These are phyloP conservation scores for Anser brachyrhynchus DNA, from an alignment of 2,113 vertebrate genomes.

Conservation along the genomic window DNA sequence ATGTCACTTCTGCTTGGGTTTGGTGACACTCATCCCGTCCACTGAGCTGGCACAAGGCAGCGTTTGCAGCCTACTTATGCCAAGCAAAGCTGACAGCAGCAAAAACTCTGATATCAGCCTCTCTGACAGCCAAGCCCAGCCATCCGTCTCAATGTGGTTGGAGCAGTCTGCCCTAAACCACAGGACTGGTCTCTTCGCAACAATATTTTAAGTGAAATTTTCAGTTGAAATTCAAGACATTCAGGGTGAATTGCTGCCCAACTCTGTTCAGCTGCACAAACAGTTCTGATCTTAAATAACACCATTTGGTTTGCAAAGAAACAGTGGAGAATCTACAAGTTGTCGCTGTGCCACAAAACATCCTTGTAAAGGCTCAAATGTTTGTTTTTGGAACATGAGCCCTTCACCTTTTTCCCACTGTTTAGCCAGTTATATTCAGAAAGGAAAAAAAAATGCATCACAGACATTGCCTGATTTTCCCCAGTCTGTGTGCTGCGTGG, in stretches of 20 bases:
- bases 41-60: not conserved
- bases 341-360: not conserved
- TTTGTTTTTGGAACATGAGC: not conserved
- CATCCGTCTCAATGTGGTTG: fast-evolving
- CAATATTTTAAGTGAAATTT: not conserved
- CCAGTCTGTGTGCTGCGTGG: not conserved
- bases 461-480: not conserved
- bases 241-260: not conserved
- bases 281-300: not conserved
- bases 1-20: not conserved
- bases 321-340: not conserved
- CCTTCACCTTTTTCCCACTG: not conserved
- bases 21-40: not conserved
- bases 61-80: not conserved
- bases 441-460: not conserved
- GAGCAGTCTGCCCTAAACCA: not conserved
- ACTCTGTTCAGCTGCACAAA: not conserved
- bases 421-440: not conserved
- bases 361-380: not conserved
- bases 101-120: not conserved
- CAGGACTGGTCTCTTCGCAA: fast-evolving
- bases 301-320: not conserved
- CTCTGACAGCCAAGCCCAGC: not conserved
- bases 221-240: not conserved
- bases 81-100: fast-evolving